phyloP scores from a whole-genome alignment of 2,888 invertebrate species.

The Meiosimyza platycephala region DNA sequence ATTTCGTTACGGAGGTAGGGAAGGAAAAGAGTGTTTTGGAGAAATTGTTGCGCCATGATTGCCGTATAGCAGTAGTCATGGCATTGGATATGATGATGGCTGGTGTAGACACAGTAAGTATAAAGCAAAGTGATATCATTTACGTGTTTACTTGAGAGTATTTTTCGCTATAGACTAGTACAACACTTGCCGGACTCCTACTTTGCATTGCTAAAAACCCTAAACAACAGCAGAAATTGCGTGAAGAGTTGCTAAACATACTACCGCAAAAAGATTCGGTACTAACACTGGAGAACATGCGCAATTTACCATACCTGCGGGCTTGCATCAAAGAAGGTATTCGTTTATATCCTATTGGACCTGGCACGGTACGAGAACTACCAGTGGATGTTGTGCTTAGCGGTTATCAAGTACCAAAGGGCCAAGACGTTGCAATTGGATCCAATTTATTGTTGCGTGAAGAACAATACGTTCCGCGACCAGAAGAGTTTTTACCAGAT shows the following conservation, averaged over 20 bases:
- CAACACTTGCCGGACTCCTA: constrained; percentile 70
- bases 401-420: constrained; percentile 74
- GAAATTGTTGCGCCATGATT: constrained; percentile 72
- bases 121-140: not conserved
- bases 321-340: constrained; percentile 82
- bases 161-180: constrained; percentile 53
- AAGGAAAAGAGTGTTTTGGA: constrained; percentile 71
- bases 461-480: constrained; percentile 73
- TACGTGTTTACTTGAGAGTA: constrained; percentile 23
- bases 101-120: constrained; percentile 77
- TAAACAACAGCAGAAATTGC: constrained; percentile 73
- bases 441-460: constrained; percentile 74
- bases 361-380: constrained; percentile 71
- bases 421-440: constrained; percentile 78
- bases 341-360: constrained; percentile 72
- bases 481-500: constrained; percentile 77
- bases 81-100: constrained; percentile 77
- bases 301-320: constrained; percentile 72
- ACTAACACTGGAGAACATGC: constrained; percentile 67
- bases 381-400: constrained; percentile 72
- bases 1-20: constrained; percentile 50
- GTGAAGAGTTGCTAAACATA: constrained; percentile 70
- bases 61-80: constrained; percentile 74
- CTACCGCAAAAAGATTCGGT: constrained; percentile 65
- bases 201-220: constrained; percentile 74